These are phyloP conservation scores for Thalassoma bifasciatum DNA, from an alignment of 2,113 vertebrate genomes.

Conservation along the genomic window DNA sequence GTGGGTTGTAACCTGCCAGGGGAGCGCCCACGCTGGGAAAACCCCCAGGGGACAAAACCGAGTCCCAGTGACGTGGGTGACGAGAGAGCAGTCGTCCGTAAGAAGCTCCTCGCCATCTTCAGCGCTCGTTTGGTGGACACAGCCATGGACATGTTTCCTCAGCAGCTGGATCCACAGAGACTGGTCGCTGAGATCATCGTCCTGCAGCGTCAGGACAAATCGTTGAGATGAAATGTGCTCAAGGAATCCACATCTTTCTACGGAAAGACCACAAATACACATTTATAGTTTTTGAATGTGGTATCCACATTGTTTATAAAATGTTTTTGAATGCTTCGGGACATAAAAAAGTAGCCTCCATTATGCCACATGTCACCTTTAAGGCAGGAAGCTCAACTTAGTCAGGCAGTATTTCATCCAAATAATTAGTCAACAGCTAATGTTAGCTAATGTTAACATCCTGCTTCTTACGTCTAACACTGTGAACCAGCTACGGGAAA, in stretches of 20 bases:
- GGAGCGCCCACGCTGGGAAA: conserved; percentile 63
- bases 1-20: rapidly evolving
- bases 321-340: conserved; percentile 11
- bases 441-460: too few relatives aligned
- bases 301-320: conserved; percentile 59
- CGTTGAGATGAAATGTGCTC: conserved; percentile 62
- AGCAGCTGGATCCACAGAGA: conserved; percentile 87
- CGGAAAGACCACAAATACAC: conserved; percentile 29
- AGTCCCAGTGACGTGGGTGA: conserved; percentile 61
- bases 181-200: conserved; percentile 89
- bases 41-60: not conserved
- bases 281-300: conserved; percentile 54
- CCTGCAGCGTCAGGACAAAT: conserved; percentile 84
- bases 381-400: not conserved
- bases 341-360: not conserved
- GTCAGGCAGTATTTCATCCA: too few relatives aligned
- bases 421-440: too few relatives aligned
- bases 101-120: conserved; percentile 92
- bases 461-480: too few relatives aligned
- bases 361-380: not conserved
- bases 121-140: conserved; percentile 88
- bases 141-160: conserved; percentile 90
- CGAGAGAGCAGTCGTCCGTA: conserved; percentile 83
- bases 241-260: conserved; percentile 25
- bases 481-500: too few relatives aligned